phyloP scores from a whole-genome alignment of 2,113 vertebrate species.

The Cheirogaleus medius region DNA sequence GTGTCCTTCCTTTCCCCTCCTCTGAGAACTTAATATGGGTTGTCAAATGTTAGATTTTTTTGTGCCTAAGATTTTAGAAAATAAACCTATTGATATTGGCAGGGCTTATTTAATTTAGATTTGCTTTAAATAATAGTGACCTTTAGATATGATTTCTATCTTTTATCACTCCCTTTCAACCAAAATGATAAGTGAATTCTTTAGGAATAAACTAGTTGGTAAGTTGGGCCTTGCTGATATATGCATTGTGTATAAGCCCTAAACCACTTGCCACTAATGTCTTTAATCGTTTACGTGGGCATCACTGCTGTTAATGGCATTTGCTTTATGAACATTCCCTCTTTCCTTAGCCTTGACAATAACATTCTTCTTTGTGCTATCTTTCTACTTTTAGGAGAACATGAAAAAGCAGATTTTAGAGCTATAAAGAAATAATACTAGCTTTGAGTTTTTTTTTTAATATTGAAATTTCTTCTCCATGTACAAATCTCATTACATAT shows the following conservation, averaged over 20 bases:
- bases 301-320: not conserved
- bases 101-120: constrained; percentile 6
- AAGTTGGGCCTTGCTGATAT: not conserved
- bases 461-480: not conserved
- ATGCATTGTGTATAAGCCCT: not conserved
- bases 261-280: not conserved
- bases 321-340: not conserved
- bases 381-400: not conserved
- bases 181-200: not conserved
- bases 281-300: not conserved
- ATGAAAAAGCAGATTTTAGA: not conserved
- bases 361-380: constrained; percentile 33
- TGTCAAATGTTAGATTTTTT: not conserved
- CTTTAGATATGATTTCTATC: not conserved
- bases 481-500: not conserved
- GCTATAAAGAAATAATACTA: not conserved
- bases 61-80: constrained; percentile 17
- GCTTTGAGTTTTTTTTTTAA: constrained; percentile 19
- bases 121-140: not conserved
- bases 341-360: constrained; percentile 17
- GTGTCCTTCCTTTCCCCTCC: not conserved
- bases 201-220: not conserved
- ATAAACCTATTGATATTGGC: not conserved
- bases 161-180: not conserved
- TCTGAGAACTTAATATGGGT: not conserved